A percentile compares a stretch with the other conserved stretches of the same genome.
These are phyloP conservation scores for Eumerus sabulonum DNA, from an alignment of 2,888 invertebrate species.

Conservation along the genomic window DNA sequence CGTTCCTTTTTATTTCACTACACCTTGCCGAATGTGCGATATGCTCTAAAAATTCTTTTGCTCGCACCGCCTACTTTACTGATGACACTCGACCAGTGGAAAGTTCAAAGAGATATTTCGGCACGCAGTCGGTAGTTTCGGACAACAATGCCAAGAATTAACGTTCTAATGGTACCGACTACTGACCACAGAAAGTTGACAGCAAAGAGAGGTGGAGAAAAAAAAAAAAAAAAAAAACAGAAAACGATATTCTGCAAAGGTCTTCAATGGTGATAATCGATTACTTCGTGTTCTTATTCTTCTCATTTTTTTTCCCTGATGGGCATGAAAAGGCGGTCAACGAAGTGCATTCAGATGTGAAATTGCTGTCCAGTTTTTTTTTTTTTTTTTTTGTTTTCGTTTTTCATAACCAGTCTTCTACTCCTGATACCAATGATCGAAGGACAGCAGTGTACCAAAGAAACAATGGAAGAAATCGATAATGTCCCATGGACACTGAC, in stretches of 20 bases:
- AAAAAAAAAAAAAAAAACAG: slow-evolving; percentile 24
- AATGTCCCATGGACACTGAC: slow-evolving; percentile 36
- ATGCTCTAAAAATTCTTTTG: slow-evolving; percentile 43
- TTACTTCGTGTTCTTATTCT: slow-evolving; percentile 52
- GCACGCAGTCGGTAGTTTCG: slow-evolving; percentile 32
- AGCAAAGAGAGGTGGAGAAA: too few relatives aligned
- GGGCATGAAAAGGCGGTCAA: slow-evolving; percentile 70
- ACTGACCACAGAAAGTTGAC: slow-evolving; percentile 49
- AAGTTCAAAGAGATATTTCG: slow-evolving; percentile 58
- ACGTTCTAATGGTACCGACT: slow-evolving; percentile 63
- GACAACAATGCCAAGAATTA: slow-evolving; percentile 62
- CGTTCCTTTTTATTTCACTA: too few relatives aligned
- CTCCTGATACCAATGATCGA: slow-evolving; percentile 8
- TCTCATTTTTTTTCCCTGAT: slow-evolving; percentile 49
- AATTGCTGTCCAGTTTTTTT: slow-evolving; percentile 50
- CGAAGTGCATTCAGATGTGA: slow-evolving; percentile 69
- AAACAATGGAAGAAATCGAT: slow-evolving; percentile 36
- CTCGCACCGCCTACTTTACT: slow-evolving; percentile 31
- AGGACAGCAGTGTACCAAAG: not conserved
- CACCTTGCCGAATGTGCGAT: slow-evolving; percentile 56
- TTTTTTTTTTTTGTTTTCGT: too few relatives aligned
- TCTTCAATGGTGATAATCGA: slow-evolving; percentile 69
- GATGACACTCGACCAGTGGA: slow-evolving; percentile 16
- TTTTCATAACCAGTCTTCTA: too few relatives aligned
- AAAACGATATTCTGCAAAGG: slow-evolving; percentile 58